Percentiles rank a stretch among this genome's conserved stretches.
These are phyloP conservation scores for Rhinogobius similis DNA, from an alignment of 2,113 vertebrate species.

Conservation along the genomic window DNA sequence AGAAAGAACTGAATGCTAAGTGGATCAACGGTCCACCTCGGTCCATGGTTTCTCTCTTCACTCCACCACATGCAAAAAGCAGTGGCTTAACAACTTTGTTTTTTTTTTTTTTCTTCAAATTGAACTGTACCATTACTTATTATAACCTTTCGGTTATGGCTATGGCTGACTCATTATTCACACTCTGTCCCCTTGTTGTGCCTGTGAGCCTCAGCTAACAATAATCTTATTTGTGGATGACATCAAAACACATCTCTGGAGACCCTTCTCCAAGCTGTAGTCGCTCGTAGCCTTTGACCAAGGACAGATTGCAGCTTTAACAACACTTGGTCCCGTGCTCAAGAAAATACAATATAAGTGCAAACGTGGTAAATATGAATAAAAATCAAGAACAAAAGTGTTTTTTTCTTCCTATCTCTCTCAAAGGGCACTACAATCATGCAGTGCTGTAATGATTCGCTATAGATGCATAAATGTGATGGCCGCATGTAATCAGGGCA, in stretches of 20 bases:
- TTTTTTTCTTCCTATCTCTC: constrained; percentile 3
- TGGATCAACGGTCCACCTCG: no score
- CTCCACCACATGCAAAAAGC: no score
- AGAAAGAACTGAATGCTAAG: no score
- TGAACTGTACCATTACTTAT: no score
- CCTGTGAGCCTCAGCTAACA: background rate
- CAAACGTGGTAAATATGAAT: background rate
- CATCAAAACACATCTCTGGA: constrained; percentile 30
- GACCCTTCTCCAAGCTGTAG: constrained; percentile 7
- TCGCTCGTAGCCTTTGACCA: background rate
- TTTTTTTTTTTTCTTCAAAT: no score
- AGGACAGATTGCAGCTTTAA: constrained; percentile 14
- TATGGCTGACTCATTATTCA: background rate
- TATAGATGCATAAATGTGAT: background rate
- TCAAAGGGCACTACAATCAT: constrained; percentile 2
- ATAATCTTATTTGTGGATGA: constrained; percentile 20
- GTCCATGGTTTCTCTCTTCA: no score
- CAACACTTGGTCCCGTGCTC: background rate
- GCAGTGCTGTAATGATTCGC: background rate
- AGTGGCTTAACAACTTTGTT: no score
- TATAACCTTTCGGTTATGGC: background rate
- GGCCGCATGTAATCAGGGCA: background rate
- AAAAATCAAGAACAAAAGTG: background rate
- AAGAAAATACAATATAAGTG: background rate
- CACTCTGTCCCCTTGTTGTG: background rate